phyloP scores from a whole-genome alignment of 2,797 vertebrate species.

The Balearica regulorum region DNA sequence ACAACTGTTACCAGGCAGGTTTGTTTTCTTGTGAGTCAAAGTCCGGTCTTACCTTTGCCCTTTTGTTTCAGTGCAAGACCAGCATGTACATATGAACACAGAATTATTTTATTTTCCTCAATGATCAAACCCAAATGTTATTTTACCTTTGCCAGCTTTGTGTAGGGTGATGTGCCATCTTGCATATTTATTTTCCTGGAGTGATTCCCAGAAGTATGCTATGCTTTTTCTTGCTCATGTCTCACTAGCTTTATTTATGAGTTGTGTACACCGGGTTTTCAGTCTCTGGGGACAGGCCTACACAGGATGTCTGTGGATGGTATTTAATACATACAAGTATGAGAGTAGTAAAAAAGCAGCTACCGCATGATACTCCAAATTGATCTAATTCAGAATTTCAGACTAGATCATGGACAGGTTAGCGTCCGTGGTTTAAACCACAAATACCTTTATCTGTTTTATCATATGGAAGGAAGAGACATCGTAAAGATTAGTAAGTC shows the following conservation, averaged over 20 bases:
- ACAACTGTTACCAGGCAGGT: not conserved
- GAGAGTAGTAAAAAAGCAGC: not conserved
- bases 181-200: conserved; percentile 66
- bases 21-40: not conserved
- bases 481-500: not conserved
- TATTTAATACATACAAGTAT: not conserved
- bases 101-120: conserved; percentile 34
- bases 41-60: not conserved
- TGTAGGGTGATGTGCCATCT: conserved; percentile 56
- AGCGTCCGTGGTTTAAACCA: not conserved
- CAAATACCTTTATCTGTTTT: not conserved
- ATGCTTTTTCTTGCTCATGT: conserved; percentile 45
- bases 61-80: not conserved
- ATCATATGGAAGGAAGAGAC: not conserved
- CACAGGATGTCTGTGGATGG: not conserved
- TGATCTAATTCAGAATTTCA: not conserved
- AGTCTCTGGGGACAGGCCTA: conserved; percentile 2
- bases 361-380: not conserved
- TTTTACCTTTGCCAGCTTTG: conserved; percentile 60
- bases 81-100: not conserved
- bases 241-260: conserved; percentile 52
- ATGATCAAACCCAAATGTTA: conserved; percentile 53
- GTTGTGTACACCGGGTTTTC: conserved; percentile 20
- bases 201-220: conserved; percentile 43
- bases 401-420: not conserved